Percentiles rank a stretch among this genome's conserved stretches.
Evolutionary conservation across 2,888 invertebrate genomes (phyloP).

Genomic region (Kryphioiulus occultus): DNA sequence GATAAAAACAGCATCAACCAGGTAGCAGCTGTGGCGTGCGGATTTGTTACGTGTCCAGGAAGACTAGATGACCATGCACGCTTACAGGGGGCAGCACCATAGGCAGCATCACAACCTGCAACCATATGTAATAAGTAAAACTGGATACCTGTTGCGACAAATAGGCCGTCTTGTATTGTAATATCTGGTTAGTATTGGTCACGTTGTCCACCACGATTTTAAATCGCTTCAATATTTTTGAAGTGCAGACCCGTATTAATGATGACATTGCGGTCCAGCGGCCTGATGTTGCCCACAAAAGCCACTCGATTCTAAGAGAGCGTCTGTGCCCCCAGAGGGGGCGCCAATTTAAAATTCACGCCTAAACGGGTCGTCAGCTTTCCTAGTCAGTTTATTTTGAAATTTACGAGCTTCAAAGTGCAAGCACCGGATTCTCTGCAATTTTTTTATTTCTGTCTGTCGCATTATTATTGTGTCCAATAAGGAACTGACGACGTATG

Average conservation of each 20-base stretch:
- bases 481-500: background rate
- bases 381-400: slow-evolving; percentile 7
- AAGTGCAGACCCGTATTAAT: background rate
- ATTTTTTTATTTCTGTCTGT: background rate
- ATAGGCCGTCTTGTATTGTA: too few species aligned
- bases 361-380: background rate
- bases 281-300: background rate
- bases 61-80: too few species aligned
- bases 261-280: background rate
- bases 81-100: too few species aligned
- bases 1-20: too few species aligned
- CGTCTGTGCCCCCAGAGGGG: background rate
- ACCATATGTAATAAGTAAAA: too few species aligned
- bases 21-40: too few species aligned
- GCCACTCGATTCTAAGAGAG: background rate
- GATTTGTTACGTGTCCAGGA: too few species aligned
- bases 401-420: background rate
- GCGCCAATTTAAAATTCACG: background rate
- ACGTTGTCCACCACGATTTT: background rate
- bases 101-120: too few species aligned
- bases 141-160: too few species aligned
- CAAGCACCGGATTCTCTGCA: background rate
- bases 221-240: background rate
- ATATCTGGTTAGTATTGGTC: too few species aligned
- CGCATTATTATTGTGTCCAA: slow-evolving; percentile 3